phyloP scores from a whole-genome alignment of 2,797 vertebrate species.

The Nyctibius grandis region DNA sequence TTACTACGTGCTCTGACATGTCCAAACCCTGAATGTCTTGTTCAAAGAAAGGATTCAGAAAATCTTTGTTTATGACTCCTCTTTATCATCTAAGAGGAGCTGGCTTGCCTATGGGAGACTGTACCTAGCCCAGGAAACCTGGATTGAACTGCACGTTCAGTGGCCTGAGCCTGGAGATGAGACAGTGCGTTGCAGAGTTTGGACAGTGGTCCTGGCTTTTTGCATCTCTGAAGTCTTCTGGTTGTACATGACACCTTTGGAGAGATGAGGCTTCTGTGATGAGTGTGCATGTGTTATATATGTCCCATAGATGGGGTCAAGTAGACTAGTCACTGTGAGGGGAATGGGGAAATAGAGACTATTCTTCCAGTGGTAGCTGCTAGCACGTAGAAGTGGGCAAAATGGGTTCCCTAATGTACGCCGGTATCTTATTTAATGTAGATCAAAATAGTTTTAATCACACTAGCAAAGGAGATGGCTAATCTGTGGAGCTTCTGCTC shows the following conservation, averaged over 20 bases:
- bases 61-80: neutral
- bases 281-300: neutral
- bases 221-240: neutral
- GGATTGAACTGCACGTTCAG: neutral
- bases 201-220: neutral
- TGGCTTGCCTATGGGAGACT: neutral
- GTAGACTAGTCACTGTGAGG: neutral
- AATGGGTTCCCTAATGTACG: neutral
- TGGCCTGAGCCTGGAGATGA: neutral
- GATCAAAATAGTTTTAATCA: neutral
- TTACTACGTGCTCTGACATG: neutral
- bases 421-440: neutral
- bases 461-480: neutral
- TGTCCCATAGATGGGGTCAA: neutral
- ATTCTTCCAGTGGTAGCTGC: neutral
- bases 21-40: neutral
- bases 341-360: neutral
- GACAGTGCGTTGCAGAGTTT: accelerated
- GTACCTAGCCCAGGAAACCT: neutral
- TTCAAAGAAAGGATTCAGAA: neutral
- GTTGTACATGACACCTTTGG: neutral
- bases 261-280: neutral
- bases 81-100: neutral
- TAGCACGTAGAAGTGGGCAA: neutral
- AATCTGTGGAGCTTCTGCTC: neutral